Percentiles rank a stretch among this genome's conserved stretches.
Conservation (phyloP, 2,888 invertebrate genomes). For the Gymnocheta viridis region DNA sequence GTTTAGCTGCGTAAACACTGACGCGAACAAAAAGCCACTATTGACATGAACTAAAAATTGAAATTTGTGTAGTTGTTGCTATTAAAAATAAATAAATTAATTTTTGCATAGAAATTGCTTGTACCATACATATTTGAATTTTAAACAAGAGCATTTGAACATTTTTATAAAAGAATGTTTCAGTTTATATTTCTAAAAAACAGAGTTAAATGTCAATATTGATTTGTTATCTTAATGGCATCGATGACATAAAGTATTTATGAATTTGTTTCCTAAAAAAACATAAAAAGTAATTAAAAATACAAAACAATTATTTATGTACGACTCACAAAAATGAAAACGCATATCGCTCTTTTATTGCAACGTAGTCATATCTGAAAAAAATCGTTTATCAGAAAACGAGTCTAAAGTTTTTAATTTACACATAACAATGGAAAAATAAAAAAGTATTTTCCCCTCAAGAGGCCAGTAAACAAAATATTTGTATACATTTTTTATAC, state of each 20-base stretch:
- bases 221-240: neutral
- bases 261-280: neutral
- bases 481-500: no score
- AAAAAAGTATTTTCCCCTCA: no score
- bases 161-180: neutral
- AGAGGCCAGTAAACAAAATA: no score
- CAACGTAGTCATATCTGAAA: no score
- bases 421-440: no score
- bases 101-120: conserved; percentile 1
- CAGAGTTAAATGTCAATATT: conserved; percentile 11
- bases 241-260: neutral
- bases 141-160: conserved; percentile 6
- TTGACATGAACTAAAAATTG: conserved; percentile 7
- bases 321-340: neutral
- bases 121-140: neutral
- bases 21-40: neutral
- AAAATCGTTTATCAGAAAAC: no score
- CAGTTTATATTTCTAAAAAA: neutral
- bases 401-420: no score
- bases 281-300: neutral
- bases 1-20: conserved; percentile 2
- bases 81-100: neutral
- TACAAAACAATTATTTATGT: neutral
- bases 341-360: no score
- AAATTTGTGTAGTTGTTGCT: neutral